Evolutionary conservation across 2,797 vertebrate genomes (phyloP), one percentile per base, ranked within the genome.

Genomic region (Ciconia nigra): DNA sequence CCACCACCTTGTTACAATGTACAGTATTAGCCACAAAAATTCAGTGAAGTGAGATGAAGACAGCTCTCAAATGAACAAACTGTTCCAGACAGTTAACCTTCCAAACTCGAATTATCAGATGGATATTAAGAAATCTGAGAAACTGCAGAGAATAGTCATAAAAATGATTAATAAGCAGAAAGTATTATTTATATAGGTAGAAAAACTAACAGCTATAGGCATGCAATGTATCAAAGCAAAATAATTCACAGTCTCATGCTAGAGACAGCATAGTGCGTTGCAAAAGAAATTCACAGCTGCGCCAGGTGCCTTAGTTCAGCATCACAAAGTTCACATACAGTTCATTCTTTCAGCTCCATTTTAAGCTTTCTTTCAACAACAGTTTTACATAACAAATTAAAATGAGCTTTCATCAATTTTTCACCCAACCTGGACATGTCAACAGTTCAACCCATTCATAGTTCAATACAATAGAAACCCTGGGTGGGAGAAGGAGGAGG

Each of bases 171-270:
- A 28, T 4, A 12, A 90, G 8, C 37, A 92, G 22, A 77, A 86
- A 76, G 5, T 5, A 22, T 79, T 72, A 57, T 44, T 87, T 52
- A 41, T 6, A 33, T 1, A 29, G 3, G 5, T 7, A 39, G 15
- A 59, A 72, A 79, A 67, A 5, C 0, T 49, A 77, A 31, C 33
- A 87, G 25, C 20, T 37, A 66, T 49, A 24, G 3, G 29, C 9
- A 46, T 1, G 2, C 6, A 58, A 16, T 0, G 0, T 8, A 54
- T 33, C 39, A 67, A 62, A 76, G n/a, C n/a, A 35, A 72, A 82
- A 21, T 5, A 7, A 85, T 26, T 59, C 7, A 2, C 12, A 29
- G 51, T 15, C 37, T 67, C 22, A n/a, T 49, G 57, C 54, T 24
- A 78, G 10, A 61, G 37, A 66, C 66, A 71, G 39, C 52, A 70